Evolutionary conservation across 2,113 vertebrate species (phyloP).

Genomic region (Gnathonemus echidnorhynchus): DNA sequence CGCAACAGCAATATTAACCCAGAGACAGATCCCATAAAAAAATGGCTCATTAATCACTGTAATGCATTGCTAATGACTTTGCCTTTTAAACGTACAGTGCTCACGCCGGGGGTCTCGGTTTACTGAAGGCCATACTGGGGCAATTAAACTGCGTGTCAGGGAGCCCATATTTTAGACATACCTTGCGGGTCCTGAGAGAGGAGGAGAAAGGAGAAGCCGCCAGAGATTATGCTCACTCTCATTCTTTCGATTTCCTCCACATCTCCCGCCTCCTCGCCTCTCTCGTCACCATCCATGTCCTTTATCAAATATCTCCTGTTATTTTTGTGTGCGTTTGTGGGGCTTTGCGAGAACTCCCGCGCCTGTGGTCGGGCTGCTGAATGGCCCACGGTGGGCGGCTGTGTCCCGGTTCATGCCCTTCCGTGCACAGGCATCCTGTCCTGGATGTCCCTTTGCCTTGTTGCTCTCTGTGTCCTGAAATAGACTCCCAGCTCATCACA

Average conservation of each 20-base stretch:
- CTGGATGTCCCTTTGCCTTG: background rate
- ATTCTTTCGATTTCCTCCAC: background rate
- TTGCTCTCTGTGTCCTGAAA: background rate
- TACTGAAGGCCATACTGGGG: background rate
- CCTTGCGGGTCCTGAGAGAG: background rate
- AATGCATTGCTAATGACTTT: background rate
- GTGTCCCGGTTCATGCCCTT: background rate
- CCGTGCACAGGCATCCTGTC: background rate
- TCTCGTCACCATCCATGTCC: background rate
- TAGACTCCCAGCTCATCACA: background rate
- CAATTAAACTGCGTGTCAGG: background rate
- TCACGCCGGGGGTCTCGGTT: background rate
- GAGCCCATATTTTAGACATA: background rate
- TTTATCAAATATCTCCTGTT: background rate
- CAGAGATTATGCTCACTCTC: background rate
- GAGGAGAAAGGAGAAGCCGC: background rate
- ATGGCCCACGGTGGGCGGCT: background rate
- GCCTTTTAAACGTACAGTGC: background rate
- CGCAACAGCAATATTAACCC: background rate
- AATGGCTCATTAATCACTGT: constrained; percentile 4
- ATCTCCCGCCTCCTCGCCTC: background rate
- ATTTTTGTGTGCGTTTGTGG: background rate
- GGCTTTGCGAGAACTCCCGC: background rate
- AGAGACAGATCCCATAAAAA: background rate
- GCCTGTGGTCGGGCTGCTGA: background rate